Conservation (phyloP, 2,888 invertebrate species). For the Acrobasis suavella region DNA sequence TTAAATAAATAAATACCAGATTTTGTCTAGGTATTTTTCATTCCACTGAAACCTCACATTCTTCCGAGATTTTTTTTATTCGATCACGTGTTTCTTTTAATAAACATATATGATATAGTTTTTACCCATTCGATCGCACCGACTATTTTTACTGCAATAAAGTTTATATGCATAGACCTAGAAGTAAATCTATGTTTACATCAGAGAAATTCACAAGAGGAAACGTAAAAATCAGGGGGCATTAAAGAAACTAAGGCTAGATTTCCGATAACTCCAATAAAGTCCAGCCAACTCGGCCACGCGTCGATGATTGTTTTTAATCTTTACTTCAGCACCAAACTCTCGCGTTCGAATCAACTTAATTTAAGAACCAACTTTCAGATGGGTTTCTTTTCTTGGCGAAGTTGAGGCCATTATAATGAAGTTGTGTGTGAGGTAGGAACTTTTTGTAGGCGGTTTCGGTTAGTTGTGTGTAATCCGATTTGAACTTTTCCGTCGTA, state of each 20-base stretch:
- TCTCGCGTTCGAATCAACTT: conserved; percentile 43
- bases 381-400: conserved; percentile 50
- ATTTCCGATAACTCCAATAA: neutral
- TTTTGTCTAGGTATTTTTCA: too few relatives aligned
- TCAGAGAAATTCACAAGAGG: too few relatives aligned
- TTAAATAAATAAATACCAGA: too few relatives aligned
- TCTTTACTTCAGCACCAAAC: neutral
- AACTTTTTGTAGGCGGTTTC: conserved; percentile 30
- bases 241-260: neutral
- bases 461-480: conserved; percentile 25
- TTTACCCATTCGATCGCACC: too few relatives aligned
- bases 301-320: neutral
- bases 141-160: too few relatives aligned
- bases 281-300: neutral
- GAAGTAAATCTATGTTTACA: too few relatives aligned
- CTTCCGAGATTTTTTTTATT: too few relatives aligned
- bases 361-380: conserved; percentile 49
- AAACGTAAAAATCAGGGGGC: too few relatives aligned
- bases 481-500: neutral
- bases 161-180: too few relatives aligned
- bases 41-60: too few relatives aligned
- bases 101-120: too few relatives aligned
- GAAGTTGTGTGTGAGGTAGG: conserved; percentile 28
- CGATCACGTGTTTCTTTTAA: too few relatives aligned
- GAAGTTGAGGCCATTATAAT: conserved; percentile 36